These are phyloP conservation scores for Orchestia grillus DNA, from an alignment of 1,140 invertebrate genomes.

Conservation along the genomic window DNA sequence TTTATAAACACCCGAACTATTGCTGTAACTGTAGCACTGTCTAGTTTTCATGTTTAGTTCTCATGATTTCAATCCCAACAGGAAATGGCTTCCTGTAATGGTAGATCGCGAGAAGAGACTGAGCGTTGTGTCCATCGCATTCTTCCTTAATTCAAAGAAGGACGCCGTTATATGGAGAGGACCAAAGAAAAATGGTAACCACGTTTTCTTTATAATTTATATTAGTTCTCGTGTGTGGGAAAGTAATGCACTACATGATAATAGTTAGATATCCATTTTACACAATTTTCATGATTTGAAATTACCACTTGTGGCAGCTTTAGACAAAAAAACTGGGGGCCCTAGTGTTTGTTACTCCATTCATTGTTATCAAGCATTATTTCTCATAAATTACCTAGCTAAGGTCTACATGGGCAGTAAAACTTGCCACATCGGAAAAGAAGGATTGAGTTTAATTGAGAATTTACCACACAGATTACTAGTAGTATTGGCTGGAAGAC, in stretches of 20 bases:
- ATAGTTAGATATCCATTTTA: not conserved
- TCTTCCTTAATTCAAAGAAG: slow-evolving; percentile 85
- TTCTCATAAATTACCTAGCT: too few relatives aligned
- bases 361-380: too few relatives aligned
- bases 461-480: too few relatives aligned
- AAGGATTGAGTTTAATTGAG: too few relatives aligned
- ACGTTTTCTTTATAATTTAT: not conserved
- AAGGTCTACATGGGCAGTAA: too few relatives aligned
- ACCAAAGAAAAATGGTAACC: slow-evolving; percentile 89
- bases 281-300: too few relatives aligned
- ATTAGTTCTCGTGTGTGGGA: not conserved
- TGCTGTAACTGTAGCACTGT: not conserved
- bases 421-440: too few relatives aligned
- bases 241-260: too few relatives aligned
- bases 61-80: slow-evolving; percentile 21
- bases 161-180: slow-evolving; percentile 96
- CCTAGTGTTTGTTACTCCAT: too few relatives aligned
- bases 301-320: too few relatives aligned
- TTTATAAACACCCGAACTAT: not conserved
- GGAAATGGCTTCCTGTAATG: slow-evolving; percentile 91
- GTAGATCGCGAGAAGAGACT: slow-evolving; percentile 83
- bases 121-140: slow-evolving; percentile 97
- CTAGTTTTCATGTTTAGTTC: not conserved
- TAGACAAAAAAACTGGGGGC: too few relatives aligned
- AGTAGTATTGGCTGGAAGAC: too few relatives aligned